Evolutionary conservation across 1,140 invertebrate species (phyloP).

Genomic region (Forficula auricularia): DNA sequence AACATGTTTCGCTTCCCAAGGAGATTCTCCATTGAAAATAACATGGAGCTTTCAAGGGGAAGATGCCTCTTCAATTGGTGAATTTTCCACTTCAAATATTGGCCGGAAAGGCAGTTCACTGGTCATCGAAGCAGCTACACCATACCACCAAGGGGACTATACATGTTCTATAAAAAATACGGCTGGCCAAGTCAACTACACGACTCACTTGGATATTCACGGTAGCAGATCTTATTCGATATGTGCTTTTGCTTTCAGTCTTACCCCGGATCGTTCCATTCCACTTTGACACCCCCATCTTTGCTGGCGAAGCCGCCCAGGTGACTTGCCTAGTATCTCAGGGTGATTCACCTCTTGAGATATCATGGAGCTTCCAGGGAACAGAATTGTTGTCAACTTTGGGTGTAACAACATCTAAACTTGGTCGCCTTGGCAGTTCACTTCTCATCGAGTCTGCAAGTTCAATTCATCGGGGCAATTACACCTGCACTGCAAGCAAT

Average conservation of each 20-base stretch:
- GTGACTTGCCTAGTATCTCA: constrained; percentile 20
- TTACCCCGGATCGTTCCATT: constrained; percentile 30
- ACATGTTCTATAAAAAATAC: constrained; percentile 55
- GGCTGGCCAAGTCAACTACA: constrained; percentile 44
- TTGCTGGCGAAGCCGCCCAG: constrained; percentile 29
- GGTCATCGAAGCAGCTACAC: constrained; percentile 31
- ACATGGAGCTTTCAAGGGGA: constrained; percentile 22
- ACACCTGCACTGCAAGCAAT: constrained; percentile 60
- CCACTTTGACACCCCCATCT: constrained; percentile 25
- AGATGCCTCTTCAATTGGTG: constrained; percentile 20
- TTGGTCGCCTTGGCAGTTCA: constrained; percentile 20
- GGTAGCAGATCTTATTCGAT: constrained; percentile 12
- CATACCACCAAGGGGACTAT: constrained; percentile 59
- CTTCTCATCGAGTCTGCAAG: constrained; percentile 30
- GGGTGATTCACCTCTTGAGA: constrained; percentile 24
- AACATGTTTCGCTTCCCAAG: constrained; percentile 21
- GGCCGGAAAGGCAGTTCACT: constrained; percentile 21
- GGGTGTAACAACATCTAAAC: constrained; percentile 24
- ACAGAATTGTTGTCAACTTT: constrained; percentile 18
- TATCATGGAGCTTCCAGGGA: constrained; percentile 22
- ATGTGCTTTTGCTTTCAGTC: constrained; percentile 21
- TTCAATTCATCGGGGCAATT: constrained; percentile 57
- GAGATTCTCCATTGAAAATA: constrained; percentile 23
- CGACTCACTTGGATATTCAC: constrained; percentile 33
- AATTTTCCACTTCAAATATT: constrained; percentile 24